A percentile compares a stretch with the other conserved stretches of the same genome.
phyloP scores from a whole-genome alignment of 1,140 invertebrate species.

The Dreissena rostriformis region DNA sequence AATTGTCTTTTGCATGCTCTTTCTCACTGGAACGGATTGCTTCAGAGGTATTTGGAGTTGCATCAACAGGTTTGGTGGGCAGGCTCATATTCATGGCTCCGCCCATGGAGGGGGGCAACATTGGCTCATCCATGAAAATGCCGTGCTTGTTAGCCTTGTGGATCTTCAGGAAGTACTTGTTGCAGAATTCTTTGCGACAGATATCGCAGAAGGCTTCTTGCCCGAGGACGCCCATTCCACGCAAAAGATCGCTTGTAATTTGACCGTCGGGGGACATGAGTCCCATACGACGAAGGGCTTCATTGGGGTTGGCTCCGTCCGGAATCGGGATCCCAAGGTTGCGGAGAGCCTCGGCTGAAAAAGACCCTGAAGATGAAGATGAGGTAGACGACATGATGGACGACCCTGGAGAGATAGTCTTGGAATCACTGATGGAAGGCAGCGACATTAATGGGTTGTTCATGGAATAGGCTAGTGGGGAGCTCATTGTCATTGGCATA shows the following conservation, averaged over 20 bases:
- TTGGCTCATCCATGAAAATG: slow-evolving; percentile 69
- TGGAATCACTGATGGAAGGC: slow-evolving; percentile 38
- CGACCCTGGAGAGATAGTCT: slow-evolving; percentile 56
- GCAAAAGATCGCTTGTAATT: slow-evolving; percentile 59
- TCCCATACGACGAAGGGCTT: slow-evolving; percentile 52
- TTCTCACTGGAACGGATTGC: slow-evolving; percentile 42
- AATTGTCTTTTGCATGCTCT: slow-evolving; percentile 53
- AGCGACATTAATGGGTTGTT: slow-evolving; percentile 43
- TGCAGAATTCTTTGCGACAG: slow-evolving; percentile 97
- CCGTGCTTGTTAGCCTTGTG: slow-evolving; percentile 86
- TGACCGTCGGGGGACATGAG: slow-evolving; percentile 48
- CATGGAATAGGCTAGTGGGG: slow-evolving; percentile 60
- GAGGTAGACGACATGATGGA: slow-evolving; percentile 57
- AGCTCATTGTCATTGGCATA: slow-evolving; percentile 68
- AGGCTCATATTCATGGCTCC: slow-evolving; percentile 46
- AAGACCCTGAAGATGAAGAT: slow-evolving; percentile 39
- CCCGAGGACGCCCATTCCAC: slow-evolving; percentile 70
- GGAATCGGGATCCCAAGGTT: slow-evolving; percentile 49
- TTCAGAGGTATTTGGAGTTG: slow-evolving; percentile 60
- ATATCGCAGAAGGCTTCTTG: slow-evolving; percentile 91
- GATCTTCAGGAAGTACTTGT: slow-evolving; percentile 85
- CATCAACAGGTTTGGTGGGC: slow-evolving; percentile 56
- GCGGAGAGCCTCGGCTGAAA: slow-evolving; percentile 60
- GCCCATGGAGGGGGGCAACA: slow-evolving; percentile 58
- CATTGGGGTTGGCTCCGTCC: slow-evolving; percentile 45